phyloP scores from a whole-genome alignment of 2,888 invertebrate genomes.

The Cheilosia urbana region DNA sequence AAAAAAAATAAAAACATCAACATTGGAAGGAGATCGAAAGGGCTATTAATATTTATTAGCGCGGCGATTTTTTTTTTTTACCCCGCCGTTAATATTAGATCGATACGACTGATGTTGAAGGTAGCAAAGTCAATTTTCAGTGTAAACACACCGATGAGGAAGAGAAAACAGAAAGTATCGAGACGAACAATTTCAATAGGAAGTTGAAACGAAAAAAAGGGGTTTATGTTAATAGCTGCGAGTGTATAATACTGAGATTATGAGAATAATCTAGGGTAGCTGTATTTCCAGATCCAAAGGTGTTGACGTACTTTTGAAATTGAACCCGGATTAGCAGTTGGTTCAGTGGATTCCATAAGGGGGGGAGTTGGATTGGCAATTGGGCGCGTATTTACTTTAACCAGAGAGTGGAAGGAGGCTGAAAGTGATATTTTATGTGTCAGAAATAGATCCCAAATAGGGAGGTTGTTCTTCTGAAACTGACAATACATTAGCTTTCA shows the following conservation, averaged over 20 bases:
- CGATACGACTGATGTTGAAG: neutral
- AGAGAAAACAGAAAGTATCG: constrained; percentile 2
- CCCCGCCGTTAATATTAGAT: neutral
- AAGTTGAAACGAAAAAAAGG: constrained; percentile 34
- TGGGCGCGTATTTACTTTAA: too few species aligned
- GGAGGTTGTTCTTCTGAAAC: too few species aligned
- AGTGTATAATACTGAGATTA: constrained; percentile 66
- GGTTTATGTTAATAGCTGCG: constrained; percentile 58
- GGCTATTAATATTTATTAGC: constrained; percentile 36
- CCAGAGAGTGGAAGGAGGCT: too few species aligned
- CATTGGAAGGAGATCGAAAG: constrained; percentile 38
- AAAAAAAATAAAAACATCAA: constrained; percentile 50
- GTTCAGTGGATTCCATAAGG: constrained; percentile 19
- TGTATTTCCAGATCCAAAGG: constrained; percentile 33
- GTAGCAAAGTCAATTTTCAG: too few species aligned
- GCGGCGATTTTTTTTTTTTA: neutral
- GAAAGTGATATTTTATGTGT: too few species aligned
- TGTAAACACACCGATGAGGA: neutral
- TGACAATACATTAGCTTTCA: too few species aligned
- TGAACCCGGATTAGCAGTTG: constrained; percentile 42
- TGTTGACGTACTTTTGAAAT: constrained; percentile 45
- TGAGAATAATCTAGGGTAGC: constrained; percentile 61
- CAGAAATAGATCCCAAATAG: too few species aligned
- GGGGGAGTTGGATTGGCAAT: too few species aligned
- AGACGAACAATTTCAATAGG: constrained; percentile 16